phyloP scores from a whole-genome alignment of 2,888 invertebrate species.

The Lampropteryx suffumata region DNA sequence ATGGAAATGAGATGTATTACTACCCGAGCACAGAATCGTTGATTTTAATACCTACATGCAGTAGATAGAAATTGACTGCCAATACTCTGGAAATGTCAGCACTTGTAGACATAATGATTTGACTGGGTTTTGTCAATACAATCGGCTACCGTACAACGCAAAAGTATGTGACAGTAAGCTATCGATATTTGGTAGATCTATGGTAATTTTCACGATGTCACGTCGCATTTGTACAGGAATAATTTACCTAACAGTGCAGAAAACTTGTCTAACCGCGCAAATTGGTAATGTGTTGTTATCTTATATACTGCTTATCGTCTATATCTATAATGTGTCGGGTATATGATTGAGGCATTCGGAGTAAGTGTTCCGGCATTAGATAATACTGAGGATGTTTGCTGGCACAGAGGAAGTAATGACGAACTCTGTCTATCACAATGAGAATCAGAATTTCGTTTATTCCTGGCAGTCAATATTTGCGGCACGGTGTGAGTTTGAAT shows the following conservation, averaged over 20 bases:
- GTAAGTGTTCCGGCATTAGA: constrained; percentile 13
- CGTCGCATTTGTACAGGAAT: too few species aligned
- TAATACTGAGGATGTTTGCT: constrained; percentile 10
- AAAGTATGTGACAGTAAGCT: too few species aligned
- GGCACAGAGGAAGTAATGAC: constrained; percentile 1
- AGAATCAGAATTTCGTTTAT: neutral
- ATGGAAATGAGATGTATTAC: constrained; percentile 30
- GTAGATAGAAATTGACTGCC: neutral
- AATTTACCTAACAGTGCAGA: too few species aligned
- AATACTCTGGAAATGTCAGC: too few species aligned
- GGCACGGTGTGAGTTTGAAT: too few species aligned
- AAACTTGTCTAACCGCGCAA: too few species aligned
- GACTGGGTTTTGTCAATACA: too few species aligned
- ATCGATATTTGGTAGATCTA: too few species aligned
- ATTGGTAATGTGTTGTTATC: neutral
- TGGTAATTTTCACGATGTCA: too few species aligned
- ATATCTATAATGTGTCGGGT: constrained; percentile 8
- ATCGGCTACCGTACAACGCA: too few species aligned
- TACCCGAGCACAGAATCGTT: constrained; percentile 1
- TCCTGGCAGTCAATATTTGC: neutral
- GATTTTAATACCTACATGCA: neutral
- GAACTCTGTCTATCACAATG: neutral
- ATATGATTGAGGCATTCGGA: constrained; percentile 9
- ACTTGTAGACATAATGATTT: too few species aligned
- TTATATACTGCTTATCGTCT: neutral